Evolutionary conservation across 2,113 vertebrate species (phyloP).

Genomic region (Nothocercus nigrocapillus): DNA sequence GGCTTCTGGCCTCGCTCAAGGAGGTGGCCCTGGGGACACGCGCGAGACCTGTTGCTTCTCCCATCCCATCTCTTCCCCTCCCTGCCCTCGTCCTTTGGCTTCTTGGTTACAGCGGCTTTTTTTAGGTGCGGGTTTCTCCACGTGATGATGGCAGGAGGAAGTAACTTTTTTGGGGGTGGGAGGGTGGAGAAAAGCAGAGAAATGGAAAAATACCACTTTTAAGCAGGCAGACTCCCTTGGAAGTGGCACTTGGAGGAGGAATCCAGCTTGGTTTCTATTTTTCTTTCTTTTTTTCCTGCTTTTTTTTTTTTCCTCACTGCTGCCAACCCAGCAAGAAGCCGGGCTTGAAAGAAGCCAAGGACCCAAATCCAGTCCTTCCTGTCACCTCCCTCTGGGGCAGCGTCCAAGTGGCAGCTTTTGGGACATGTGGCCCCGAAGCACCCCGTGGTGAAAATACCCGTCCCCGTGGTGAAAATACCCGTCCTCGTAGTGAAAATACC

Average conservation of each 20-base stretch:
- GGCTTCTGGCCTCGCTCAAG: too few species aligned
- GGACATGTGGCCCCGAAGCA: background rate
- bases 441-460: background rate
- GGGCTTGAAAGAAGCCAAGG: too few species aligned
- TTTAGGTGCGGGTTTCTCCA: background rate
- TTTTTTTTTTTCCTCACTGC: too few species aligned
- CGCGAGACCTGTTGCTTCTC: too few species aligned
- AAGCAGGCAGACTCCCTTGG: background rate
- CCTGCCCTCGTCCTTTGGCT: background rate
- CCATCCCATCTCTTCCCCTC: too few species aligned
- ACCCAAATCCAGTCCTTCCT: too few species aligned
- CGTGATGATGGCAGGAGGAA: fast-evolving
- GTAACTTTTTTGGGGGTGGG: background rate
- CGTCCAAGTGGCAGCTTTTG: background rate
- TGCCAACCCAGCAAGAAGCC: background rate
- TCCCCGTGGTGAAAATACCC: too few species aligned
- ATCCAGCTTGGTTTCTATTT: background rate
- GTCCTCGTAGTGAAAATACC: too few species aligned
- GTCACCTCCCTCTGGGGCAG: background rate
- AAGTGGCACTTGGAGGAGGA: background rate
- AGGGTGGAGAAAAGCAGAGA: background rate
- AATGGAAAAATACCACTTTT: background rate
- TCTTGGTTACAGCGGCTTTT: background rate
- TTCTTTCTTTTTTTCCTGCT: background rate
- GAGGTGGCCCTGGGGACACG: too few species aligned